Conservation (phyloP, 1,140 invertebrate genomes). For the Diachasma alloeum region DNA sequence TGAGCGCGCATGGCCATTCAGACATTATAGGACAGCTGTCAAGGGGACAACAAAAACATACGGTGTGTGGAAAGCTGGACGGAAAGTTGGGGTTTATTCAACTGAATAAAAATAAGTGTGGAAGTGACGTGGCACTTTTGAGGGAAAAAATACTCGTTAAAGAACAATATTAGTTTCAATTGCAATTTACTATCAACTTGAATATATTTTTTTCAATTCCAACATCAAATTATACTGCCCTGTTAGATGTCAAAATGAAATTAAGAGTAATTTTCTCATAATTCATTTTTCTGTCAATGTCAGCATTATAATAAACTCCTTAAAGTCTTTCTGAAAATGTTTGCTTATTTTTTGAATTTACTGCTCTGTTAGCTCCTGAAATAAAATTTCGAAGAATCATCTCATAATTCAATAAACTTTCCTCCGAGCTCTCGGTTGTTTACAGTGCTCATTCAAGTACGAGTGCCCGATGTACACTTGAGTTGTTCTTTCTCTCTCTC, state of each 20-base stretch:
- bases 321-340: no score
- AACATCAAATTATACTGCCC: not conserved
- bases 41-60: slow-evolving; percentile 3
- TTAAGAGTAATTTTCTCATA: not conserved
- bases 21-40: slow-evolving; percentile 3
- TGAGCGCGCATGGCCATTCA: not conserved
- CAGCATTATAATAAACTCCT: no score
- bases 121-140: not conserved
- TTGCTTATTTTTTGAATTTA: not conserved
- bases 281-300: no score
- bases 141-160: not conserved
- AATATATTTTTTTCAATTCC: not conserved
- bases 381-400: slow-evolving; percentile 7
- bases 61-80: not conserved
- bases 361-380: not conserved
- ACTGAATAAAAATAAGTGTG: not conserved
- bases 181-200: no score
- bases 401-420: slow-evolving; percentile 1
- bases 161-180: not conserved
- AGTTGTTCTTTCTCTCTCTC: not conserved
- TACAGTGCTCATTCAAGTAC: slow-evolving; percentile 5
- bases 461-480: not conserved
- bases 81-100: not conserved
- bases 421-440: not conserved
- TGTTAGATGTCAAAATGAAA: not conserved